Evolutionary conservation across 1,140 invertebrate genomes (phyloP).

Genomic region (Drosophila varians): DNA sequence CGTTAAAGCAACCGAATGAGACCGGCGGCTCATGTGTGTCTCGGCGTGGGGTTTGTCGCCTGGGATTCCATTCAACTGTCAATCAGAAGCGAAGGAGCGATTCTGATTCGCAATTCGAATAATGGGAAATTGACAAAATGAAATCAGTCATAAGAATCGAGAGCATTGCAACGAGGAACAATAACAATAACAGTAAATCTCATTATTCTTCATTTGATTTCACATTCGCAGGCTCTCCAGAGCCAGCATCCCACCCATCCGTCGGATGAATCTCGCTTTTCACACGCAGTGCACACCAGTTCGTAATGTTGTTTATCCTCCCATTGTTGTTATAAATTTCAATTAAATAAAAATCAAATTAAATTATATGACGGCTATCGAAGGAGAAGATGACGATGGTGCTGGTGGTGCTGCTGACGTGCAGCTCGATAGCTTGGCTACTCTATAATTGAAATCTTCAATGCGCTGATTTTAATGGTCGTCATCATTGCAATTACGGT

Average conservation of each 20-base stretch:
- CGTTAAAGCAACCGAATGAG: constrained; percentile 9
- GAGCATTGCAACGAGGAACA: constrained; percentile 21
- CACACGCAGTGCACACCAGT: constrained; percentile 20
- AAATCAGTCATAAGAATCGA: constrained; percentile 55
- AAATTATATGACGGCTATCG: constrained; percentile 68
- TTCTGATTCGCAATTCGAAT: constrained; percentile 26
- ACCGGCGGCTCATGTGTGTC: not conserved
- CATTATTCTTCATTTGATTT: constrained; percentile 77
- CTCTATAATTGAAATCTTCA: constrained; percentile 67
- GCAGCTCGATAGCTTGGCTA: constrained; percentile 14
- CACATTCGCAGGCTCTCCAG: constrained; percentile 51
- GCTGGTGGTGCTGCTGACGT: constrained; percentile 15
- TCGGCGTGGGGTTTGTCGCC: constrained; percentile 9
- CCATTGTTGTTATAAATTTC: constrained; percentile 75
- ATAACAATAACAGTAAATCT: constrained; percentile 66
- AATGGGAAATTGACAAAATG: constrained; percentile 52
- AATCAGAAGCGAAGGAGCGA: constrained; percentile 27
- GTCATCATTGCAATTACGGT: constrained; percentile 31
- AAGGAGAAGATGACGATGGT: constrained; percentile 42
- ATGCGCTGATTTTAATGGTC: constrained; percentile 64
- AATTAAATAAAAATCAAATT: constrained; percentile 76
- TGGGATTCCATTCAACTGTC: constrained; percentile 38
- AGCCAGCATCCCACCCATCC: constrained; percentile 14
- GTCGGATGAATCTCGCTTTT: constrained; percentile 49
- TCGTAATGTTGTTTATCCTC: constrained; percentile 42